Conservation (phyloP, 2,797 vertebrate species). For the Hypotaenidia philippensis region DNA sequence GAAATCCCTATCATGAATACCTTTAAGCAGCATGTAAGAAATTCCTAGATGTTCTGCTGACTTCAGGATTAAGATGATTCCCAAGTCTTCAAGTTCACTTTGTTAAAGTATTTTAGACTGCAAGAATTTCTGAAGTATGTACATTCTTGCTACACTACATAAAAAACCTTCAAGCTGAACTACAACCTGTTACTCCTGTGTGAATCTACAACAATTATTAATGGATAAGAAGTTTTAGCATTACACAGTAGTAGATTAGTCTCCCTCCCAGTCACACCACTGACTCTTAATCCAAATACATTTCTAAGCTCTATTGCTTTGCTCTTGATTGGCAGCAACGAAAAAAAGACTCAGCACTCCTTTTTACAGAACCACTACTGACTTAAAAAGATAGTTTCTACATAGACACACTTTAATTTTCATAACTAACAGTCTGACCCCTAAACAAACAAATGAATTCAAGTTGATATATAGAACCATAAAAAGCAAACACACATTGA, state of each 20-base stretch:
- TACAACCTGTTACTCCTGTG: background rate
- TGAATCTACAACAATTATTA: background rate
- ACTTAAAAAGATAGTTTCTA: background rate
- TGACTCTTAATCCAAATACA: background rate
- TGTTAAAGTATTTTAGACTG: background rate
- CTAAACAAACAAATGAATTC: background rate
- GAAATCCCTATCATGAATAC: background rate
- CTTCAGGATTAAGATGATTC: background rate
- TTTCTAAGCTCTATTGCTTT: background rate
- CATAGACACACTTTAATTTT: background rate
- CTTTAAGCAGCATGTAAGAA: background rate
- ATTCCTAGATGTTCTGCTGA: background rate
- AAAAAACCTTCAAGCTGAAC: background rate
- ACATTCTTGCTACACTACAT: background rate
- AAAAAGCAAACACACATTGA: background rate
- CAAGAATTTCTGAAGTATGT: background rate
- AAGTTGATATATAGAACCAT: fast-evolving
- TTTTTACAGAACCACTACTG: background rate
- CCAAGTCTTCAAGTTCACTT: background rate
- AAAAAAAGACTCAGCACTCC: background rate
- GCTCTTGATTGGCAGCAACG: background rate
- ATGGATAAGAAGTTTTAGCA: background rate
- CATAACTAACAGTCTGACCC: background rate
- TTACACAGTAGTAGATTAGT: background rate
- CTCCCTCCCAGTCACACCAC: background rate